Evolutionary conservation across 1,140 invertebrate genomes (phyloP).

Genomic region (Colletes latitarsis): DNA sequence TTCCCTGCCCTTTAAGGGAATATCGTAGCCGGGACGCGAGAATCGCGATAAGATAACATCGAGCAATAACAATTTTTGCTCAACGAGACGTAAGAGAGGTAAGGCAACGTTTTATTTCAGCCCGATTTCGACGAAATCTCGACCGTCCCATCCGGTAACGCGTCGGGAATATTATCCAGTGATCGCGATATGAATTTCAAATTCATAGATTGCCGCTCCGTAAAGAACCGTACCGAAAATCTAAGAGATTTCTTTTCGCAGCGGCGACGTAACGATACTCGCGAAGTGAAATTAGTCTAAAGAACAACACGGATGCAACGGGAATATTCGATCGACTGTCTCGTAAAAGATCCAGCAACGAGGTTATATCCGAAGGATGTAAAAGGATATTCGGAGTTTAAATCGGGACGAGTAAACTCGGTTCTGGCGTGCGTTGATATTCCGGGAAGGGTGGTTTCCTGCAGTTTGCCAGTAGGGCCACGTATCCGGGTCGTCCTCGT

Average conservation of each 20-base stretch:
- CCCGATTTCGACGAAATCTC: constrained; percentile 6
- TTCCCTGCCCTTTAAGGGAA: not conserved
- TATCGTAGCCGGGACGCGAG: not conserved
- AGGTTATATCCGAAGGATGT: too few relatives aligned
- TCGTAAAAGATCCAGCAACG: too few relatives aligned
- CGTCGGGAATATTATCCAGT: not conserved
- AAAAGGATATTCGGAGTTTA: too few relatives aligned
- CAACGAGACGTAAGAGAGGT: not conserved
- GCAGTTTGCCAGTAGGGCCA: too few relatives aligned
- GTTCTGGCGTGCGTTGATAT: too few relatives aligned
- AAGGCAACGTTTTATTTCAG: not conserved
- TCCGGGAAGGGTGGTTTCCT: too few relatives aligned
- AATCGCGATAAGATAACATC: not conserved
- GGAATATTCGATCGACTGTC: not conserved
- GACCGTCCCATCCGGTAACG: not conserved
- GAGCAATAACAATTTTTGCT: not conserved
- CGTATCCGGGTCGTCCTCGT: too few relatives aligned
- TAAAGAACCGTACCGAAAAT: not conserved
- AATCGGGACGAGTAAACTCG: too few relatives aligned
- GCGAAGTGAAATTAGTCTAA: constrained; percentile 13
- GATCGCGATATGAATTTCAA: constrained; percentile 33
- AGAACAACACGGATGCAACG: not conserved
- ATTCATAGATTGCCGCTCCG: constrained; percentile 3
- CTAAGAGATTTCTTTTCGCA: not conserved
- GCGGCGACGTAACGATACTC: constrained; percentile 3